These are phyloP conservation scores for Rhamphomyia laevipes DNA, from an alignment of 2,888 invertebrate species.

Conservation along the genomic window DNA sequence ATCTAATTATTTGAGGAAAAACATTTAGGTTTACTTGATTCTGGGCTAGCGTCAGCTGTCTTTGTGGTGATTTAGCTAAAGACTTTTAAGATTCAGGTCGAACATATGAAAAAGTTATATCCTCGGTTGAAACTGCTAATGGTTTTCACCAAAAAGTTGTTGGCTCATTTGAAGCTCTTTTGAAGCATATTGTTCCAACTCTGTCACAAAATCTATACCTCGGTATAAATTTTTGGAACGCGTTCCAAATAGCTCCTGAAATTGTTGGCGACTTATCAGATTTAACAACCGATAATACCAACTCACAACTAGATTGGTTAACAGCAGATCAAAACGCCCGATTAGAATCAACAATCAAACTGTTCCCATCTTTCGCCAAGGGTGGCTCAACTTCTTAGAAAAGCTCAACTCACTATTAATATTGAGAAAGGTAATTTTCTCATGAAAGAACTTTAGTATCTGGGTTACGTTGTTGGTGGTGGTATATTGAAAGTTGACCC, in stretches of 20 bases:
- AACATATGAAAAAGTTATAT: not conserved
- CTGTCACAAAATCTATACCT: not conserved
- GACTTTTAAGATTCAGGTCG: not conserved
- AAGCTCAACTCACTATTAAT: no score
- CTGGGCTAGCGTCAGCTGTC: not conserved
- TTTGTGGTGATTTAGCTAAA: not conserved
- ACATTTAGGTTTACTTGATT: not conserved
- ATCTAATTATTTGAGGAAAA: no score
- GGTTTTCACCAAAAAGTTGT: not conserved
- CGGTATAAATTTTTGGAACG: not conserved
- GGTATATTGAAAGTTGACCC: no score
- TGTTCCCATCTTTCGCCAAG: slow-evolving; percentile 2
- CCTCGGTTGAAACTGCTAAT: not conserved
- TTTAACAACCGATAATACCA: no score
- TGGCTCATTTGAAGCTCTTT: not conserved
- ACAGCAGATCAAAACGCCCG: no score
- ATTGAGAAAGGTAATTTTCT: no score
- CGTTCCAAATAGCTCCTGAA: not conserved
- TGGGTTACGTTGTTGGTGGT: no score
- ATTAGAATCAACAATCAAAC: not conserved
- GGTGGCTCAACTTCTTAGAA: no score
- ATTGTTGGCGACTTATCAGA: no score
- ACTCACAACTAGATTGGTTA: no score
- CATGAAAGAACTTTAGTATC: no score
- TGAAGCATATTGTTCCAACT: not conserved